Evolutionary conservation across 2,888 invertebrate genomes (phyloP).

Genomic region (Oconnorella tubifera): DNA sequence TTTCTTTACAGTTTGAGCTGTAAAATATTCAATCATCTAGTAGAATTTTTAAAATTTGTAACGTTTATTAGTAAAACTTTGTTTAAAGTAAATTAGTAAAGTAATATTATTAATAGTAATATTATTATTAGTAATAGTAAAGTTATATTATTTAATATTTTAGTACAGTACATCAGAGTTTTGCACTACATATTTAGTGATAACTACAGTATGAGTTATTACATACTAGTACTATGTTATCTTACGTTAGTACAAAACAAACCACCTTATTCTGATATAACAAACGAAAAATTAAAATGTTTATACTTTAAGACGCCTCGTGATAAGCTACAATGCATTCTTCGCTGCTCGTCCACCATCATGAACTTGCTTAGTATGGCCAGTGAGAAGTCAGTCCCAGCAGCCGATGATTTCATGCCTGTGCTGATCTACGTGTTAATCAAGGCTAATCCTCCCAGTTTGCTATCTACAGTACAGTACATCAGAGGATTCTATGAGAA

Average conservation of each 20-base stretch:
- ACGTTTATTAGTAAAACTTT: too few species aligned
- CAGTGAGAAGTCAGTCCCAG: conserved; percentile 66
- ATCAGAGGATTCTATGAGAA: conserved; percentile 86
- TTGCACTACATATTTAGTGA: background rate
- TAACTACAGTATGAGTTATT: background rate
- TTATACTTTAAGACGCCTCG: conserved; percentile 76
- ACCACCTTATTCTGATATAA: too few species aligned
- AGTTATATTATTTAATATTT: too few species aligned
- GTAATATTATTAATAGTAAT: too few species aligned
- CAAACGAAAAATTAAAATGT: too few species aligned
- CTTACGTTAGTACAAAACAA: too few species aligned
- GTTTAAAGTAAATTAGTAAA: too few species aligned
- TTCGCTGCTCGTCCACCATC: conserved; percentile 84
- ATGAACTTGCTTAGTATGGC: conserved; percentile 88
- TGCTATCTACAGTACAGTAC: conserved; percentile 92
- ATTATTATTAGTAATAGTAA: too few species aligned
- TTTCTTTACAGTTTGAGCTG: too few species aligned
- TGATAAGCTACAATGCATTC: conserved; percentile 78
- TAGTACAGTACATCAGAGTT: too few species aligned
- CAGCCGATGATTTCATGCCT: conserved; percentile 89
- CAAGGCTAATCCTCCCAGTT: conserved; percentile 89
- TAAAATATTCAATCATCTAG: background rate
- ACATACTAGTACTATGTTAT: background rate
- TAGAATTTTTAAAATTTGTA: too few species aligned
- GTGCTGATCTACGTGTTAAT: conserved; percentile 94